Percentiles rank a stretch among this genome's conserved stretches.
Conservation (phyloP, 2,113 vertebrate genomes). For the Vidua macroura region DNA sequence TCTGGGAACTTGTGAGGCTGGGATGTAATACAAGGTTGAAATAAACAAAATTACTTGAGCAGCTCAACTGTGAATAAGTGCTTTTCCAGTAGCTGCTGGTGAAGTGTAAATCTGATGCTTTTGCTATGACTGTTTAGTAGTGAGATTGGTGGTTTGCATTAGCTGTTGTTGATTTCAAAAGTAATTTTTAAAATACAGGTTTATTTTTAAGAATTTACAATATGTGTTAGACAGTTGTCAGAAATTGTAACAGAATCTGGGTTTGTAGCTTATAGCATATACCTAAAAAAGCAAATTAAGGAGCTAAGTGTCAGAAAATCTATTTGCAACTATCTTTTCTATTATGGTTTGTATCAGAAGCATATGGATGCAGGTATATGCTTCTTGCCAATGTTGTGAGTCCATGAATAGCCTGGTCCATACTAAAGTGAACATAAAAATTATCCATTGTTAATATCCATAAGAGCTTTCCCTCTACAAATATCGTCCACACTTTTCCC, state of each 20-base stretch:
- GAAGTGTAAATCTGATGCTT: neutral
- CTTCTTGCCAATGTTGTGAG: neutral
- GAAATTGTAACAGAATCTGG: neutral
- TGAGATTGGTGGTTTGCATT: neutral
- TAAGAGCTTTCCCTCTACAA: neutral
- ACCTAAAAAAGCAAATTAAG: neutral
- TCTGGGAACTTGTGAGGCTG: neutral
- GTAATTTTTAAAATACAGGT: neutral
- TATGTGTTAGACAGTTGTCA: neutral
- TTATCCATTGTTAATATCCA: neutral
- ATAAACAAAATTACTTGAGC: rapidly evolving
- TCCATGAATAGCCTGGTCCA: neutral
- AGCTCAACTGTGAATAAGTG: neutral
- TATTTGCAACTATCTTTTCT: neutral
- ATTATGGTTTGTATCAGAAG: neutral
- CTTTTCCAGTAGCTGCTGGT: neutral
- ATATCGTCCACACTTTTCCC: neutral
- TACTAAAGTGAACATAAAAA: neutral
- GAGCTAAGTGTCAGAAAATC: neutral
- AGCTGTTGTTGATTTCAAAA: neutral
- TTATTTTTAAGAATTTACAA: neutral
- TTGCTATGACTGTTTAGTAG: neutral
- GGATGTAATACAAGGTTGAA: neutral
- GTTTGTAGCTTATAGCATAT: neutral
- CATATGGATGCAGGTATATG: neutral